Evolutionary conservation across 2,888 invertebrate species (phyloP).

Genomic region (Tryphoninae sp.): DNA sequence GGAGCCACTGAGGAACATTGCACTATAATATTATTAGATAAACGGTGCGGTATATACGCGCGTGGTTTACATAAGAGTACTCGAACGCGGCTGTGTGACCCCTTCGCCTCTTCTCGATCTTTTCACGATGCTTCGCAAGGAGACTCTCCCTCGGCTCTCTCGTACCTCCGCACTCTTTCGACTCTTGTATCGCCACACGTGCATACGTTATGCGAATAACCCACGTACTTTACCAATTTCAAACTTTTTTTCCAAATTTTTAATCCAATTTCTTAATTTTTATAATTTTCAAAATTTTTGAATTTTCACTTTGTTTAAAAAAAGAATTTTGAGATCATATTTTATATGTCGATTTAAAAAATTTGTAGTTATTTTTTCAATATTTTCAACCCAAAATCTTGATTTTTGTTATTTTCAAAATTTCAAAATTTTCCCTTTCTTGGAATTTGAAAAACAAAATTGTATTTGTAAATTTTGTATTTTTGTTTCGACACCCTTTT

Average conservation of each 20-base stretch:
- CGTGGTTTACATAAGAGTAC: slow-evolving; percentile 74
- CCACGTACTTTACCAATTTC: background rate
- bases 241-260: slow-evolving; percentile 16
- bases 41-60: slow-evolving; percentile 70
- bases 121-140: slow-evolving; percentile 49
- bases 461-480: too few species aligned
- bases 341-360: too few species aligned
- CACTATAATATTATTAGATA: slow-evolving; percentile 78
- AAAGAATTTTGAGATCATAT: too few species aligned
- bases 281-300: background rate
- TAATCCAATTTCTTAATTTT: background rate
- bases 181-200: slow-evolving; percentile 16
- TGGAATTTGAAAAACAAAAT: too few species aligned
- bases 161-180: slow-evolving; percentile 54
- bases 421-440: too few species aligned
- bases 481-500: too few species aligned
- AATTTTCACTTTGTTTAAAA: background rate
- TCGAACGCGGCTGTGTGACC: slow-evolving; percentile 68
- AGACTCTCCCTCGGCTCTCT: slow-evolving; percentile 52
- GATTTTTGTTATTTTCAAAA: too few species aligned
- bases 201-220: slow-evolving; percentile 2
- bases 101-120: slow-evolving; percentile 66
- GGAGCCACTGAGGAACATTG: slow-evolving; percentile 66
- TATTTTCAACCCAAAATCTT: too few species aligned
- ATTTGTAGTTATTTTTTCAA: too few species aligned